Evolutionary conservation across 2,113 vertebrate species (phyloP).

Genomic region (Spermophilus dauricus): DNA sequence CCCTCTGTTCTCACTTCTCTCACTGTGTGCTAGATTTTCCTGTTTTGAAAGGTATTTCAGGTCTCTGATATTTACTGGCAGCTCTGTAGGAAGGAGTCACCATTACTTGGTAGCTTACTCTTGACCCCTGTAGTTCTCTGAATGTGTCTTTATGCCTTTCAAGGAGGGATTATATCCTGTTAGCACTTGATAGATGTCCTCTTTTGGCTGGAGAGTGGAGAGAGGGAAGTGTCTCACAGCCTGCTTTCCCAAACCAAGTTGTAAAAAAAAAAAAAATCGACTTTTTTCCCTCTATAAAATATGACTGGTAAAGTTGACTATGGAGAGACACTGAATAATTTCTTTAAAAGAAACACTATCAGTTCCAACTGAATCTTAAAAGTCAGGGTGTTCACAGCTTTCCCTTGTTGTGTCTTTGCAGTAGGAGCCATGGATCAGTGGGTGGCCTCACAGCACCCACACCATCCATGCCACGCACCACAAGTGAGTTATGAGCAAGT

Average conservation of each 20-base stretch:
- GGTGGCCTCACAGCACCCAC: conserved; percentile 86
- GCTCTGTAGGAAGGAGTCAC: conserved; percentile 11
- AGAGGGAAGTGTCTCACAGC: conserved; percentile 47
- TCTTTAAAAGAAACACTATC: conserved; percentile 64
- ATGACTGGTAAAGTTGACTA: conserved; percentile 24
- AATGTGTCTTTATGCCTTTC: conserved; percentile 73
- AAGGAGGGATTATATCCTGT: conserved; percentile 69
- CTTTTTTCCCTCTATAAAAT: conserved; percentile 31
- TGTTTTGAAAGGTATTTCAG: conserved; percentile 60
- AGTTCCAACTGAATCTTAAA: conserved; percentile 55
- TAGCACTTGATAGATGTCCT: conserved; percentile 69
- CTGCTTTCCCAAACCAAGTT: conserved; percentile 68
- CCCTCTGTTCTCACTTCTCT: background rate
- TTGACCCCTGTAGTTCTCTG: conserved; percentile 59
- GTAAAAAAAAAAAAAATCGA: background rate
- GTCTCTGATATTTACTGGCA: conserved; percentile 19
- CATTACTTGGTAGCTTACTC: conserved; percentile 49
- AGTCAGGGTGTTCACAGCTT: conserved; percentile 55
- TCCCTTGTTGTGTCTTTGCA: conserved; percentile 74
- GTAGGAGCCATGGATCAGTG: conserved; percentile 79
- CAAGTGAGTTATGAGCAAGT: conserved; percentile 86
- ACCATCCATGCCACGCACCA: conserved; percentile 84
- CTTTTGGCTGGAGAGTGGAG: conserved; percentile 41
- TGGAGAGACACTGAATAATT: conserved; percentile 44
- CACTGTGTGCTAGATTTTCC: background rate